phyloP scores from a whole-genome alignment of 2,888 invertebrate species.

The Cephalotes varians region DNA sequence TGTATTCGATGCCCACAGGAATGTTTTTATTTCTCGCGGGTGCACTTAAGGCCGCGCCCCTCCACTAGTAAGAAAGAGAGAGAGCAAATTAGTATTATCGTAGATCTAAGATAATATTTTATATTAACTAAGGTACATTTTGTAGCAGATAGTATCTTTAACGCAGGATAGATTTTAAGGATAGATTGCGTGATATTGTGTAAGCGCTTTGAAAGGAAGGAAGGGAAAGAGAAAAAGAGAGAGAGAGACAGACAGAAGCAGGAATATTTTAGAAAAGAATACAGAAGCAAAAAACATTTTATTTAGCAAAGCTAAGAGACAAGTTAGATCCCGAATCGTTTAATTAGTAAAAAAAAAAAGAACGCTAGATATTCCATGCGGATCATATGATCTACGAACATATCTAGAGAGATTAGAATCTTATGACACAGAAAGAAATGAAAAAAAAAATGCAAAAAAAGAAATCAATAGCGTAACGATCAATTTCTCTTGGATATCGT shows the following conservation, averaged over 20 bases:
- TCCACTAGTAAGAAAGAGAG: slow-evolving; percentile 54
- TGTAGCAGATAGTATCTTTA: slow-evolving; percentile 70
- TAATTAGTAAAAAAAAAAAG: slow-evolving; percentile 21
- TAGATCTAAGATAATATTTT: slow-evolving; percentile 76
- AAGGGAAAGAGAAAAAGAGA: slow-evolving; percentile 23
- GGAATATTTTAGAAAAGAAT: slow-evolving; percentile 18
- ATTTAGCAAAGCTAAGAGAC: slow-evolving; percentile 33
- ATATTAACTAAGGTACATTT: slow-evolving; percentile 76
- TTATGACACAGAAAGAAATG: slow-evolving; percentile 33
- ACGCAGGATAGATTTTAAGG: slow-evolving; percentile 39
- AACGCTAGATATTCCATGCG: slow-evolving; percentile 28
- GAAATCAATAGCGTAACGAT: slow-evolving; percentile 45
- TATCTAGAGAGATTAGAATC: slow-evolving; percentile 73
- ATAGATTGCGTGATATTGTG: slow-evolving; percentile 60
- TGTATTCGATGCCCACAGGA: slow-evolving; percentile 59
- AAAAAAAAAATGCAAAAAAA: slow-evolving; percentile 43
- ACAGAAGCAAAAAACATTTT: slow-evolving; percentile 17
- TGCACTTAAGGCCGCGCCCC: slow-evolving; percentile 55
- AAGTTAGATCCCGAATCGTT: slow-evolving; percentile 20
- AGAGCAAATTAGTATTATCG: slow-evolving; percentile 57
- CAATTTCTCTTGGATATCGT: slow-evolving; percentile 47
- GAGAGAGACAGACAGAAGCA: background rate
- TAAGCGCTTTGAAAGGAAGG: slow-evolving; percentile 57
- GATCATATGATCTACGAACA: slow-evolving; percentile 69
- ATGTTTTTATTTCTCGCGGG: slow-evolving; percentile 66